Percentiles rank a stretch among this genome's conserved stretches.
These are phyloP conservation scores for Acanthopleura granulata DNA, from an alignment of 2,888 invertebrate species.

Conservation along the genomic window DNA sequence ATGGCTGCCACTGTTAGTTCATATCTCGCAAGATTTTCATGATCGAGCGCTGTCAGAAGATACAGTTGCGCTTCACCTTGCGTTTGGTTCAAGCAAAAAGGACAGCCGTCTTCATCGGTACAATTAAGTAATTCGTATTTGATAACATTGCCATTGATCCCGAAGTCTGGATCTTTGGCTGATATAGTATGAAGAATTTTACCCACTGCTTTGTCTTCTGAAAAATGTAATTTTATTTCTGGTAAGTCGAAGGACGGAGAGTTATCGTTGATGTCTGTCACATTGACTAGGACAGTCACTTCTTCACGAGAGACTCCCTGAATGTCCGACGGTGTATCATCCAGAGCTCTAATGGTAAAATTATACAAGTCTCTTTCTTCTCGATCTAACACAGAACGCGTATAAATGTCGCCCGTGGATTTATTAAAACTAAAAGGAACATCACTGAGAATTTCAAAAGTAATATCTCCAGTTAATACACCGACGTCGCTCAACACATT, in stretches of 20 bases:
- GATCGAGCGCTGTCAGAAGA: neutral
- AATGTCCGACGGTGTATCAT: neutral
- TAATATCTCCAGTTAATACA: neutral
- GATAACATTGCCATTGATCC: neutral
- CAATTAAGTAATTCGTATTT: neutral
- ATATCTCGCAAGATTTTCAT: neutral
- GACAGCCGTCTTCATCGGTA: neutral
- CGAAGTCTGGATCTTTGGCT: neutral
- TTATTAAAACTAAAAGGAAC: slow-evolving; percentile 8
- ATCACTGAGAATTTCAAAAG: slow-evolving; percentile 9
- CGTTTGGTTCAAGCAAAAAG: neutral
- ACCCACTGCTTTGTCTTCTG: neutral
- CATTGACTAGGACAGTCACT: neutral
- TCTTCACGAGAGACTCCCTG: neutral
- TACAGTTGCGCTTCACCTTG: neutral
- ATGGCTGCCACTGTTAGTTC: neutral
- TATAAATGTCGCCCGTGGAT: neutral
- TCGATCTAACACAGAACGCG: neutral
- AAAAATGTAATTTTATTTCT: neutral
- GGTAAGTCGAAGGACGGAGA: neutral
- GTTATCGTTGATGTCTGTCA: neutral
- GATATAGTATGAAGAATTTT: neutral
- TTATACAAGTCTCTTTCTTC: neutral
- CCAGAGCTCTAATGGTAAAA: neutral
- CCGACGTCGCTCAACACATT: neutral